Evolutionary conservation across 2,113 vertebrate genomes (phyloP).

Genomic region (Azemiops feae): DNA sequence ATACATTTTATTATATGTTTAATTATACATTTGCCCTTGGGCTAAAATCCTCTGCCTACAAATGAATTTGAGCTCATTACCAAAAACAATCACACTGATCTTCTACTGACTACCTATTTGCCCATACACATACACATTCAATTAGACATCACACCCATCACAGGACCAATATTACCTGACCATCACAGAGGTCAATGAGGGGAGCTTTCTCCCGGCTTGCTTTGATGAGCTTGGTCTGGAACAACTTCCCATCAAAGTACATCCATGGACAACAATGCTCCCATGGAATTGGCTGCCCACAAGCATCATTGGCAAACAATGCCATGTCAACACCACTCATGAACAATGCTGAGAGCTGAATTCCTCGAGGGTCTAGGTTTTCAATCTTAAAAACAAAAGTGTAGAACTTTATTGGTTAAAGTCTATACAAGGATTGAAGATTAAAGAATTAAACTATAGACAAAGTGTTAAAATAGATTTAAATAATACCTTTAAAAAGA

Average conservation of each 20-base stretch:
- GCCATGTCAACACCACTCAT: constrained; percentile 97
- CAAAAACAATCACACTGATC: background rate
- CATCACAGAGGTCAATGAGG: constrained; percentile 98
- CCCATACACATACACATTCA: background rate
- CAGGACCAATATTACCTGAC: constrained; percentile 82
- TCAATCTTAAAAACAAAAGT: constrained; percentile 81
- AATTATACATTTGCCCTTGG: background rate
- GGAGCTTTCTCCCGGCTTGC: constrained; percentile 90
- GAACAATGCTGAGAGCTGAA: constrained; percentile 92
- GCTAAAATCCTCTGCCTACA: background rate
- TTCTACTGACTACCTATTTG: background rate
- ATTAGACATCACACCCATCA: accelerated
- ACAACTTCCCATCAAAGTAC: constrained; percentile 96
- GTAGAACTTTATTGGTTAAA: background rate
- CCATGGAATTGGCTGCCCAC: constrained; percentile 93
- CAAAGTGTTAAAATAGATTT: background rate
- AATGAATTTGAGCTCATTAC: accelerated
- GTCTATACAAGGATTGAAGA: background rate
- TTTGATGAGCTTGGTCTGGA: constrained; percentile 91
- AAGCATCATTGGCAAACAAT: constrained; percentile 89
- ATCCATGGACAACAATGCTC: constrained; percentile 98
- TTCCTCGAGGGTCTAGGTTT: constrained; percentile 88
- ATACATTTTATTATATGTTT: background rate
- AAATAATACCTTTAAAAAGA: background rate
- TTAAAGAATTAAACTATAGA: background rate